Conservation (phyloP, 1,140 invertebrate genomes). For the Drosophila pandora region DNA sequence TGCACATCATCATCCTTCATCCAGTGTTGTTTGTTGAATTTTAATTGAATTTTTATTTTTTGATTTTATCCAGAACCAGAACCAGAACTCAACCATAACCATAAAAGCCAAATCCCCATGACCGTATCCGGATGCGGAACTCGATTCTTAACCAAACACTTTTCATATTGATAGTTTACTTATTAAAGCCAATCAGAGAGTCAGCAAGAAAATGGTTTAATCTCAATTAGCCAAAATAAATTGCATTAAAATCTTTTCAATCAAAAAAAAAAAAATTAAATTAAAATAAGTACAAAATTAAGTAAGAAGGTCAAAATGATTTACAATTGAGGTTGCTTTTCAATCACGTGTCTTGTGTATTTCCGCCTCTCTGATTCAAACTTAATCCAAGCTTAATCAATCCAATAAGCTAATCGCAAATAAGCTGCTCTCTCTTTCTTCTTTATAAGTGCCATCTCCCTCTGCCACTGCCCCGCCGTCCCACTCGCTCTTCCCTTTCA, state of each 20-base stretch:
- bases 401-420: constrained; percentile 6
- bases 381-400: constrained; percentile 5
- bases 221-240: constrained; percentile 20
- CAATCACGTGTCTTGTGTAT: constrained; percentile 1
- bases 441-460: not conserved
- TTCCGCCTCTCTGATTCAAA: not conserved
- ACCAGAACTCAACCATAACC: no score
- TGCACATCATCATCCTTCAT: constrained; percentile 7
- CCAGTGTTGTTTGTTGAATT: constrained; percentile 38
- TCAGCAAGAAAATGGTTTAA: constrained; percentile 18
- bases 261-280: not conserved
- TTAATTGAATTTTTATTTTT: constrained; percentile 40
- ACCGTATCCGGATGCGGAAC: constrained; percentile 10
- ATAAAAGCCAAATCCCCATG: not conserved
- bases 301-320: not conserved
- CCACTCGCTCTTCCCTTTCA: not conserved
- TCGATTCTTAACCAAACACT: constrained; percentile 19
- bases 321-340: not conserved
- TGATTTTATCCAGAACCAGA: constrained; percentile 5
- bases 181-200: not conserved
- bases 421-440: constrained; percentile 1
- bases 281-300: not conserved
- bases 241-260: constrained; percentile 19
- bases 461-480: not conserved
- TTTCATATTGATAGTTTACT: constrained; percentile 17